phyloP scores from a whole-genome alignment of 2,888 invertebrate species.

The Physocephala rufipes region DNA sequence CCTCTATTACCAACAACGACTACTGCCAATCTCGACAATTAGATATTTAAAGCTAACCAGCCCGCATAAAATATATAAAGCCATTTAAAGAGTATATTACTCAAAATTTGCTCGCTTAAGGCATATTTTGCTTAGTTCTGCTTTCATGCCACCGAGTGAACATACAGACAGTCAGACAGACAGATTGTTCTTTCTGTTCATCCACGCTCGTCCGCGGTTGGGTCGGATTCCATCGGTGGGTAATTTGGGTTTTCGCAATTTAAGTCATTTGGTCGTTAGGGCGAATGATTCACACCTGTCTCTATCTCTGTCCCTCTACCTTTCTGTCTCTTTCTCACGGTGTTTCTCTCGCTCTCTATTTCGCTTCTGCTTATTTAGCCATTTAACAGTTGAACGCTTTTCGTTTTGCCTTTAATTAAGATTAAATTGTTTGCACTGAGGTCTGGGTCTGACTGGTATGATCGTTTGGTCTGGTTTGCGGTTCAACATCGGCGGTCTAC shows the following conservation, averaged over 20 bases:
- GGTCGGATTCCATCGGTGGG: neutral
- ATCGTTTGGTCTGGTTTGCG: neutral
- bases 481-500: neutral
- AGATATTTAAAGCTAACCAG: neutral
- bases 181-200: too few relatives aligned
- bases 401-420: slow-evolving; percentile 17
- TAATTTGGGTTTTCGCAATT: neutral
- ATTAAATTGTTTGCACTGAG: slow-evolving; percentile 12
- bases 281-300: neutral
- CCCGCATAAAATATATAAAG: slow-evolving; percentile 16
- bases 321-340: neutral
- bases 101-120: slow-evolving; percentile 6
- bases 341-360: neutral
- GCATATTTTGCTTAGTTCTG: neutral
- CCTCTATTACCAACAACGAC: neutral
- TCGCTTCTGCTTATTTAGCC: neutral
- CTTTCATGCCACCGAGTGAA: neutral
- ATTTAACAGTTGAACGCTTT: slow-evolving; percentile 19
- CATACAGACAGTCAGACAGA: neutral
- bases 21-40: neutral
- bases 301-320: neutral
- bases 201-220: too few relatives aligned
- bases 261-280: too few relatives aligned
- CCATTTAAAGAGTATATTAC: slow-evolving; percentile 11
- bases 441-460: too few relatives aligned